phyloP scores from a whole-genome alignment of 2,113 vertebrate species.

The Speoplatyrhinus poulsoni region DNA sequence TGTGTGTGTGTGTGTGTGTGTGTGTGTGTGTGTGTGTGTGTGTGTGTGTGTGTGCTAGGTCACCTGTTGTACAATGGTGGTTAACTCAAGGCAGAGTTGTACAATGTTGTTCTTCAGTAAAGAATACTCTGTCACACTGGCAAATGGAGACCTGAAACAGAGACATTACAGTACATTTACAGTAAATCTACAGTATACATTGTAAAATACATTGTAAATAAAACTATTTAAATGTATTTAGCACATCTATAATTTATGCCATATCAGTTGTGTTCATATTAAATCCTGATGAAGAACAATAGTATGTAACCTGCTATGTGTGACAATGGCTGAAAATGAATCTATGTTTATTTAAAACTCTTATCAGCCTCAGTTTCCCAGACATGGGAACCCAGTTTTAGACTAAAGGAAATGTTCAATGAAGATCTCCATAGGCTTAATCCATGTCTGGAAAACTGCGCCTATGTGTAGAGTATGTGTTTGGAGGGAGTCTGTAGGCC shows the following conservation, averaged over 20 bases:
- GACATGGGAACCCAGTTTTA: no score
- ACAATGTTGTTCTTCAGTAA: constrained; percentile 94
- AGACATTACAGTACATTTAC: neutral
- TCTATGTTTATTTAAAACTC: neutral
- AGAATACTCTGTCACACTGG: constrained; percentile 92
- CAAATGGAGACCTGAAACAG: constrained; percentile 86
- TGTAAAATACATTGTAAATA: neutral
- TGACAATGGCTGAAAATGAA: neutral
- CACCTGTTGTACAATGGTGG: constrained; percentile 94
- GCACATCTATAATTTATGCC: neutral
- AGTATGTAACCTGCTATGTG: neutral
- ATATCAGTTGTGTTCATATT: neutral
- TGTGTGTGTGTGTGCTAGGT: neutral
- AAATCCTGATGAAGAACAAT: no score
- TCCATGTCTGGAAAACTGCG: no score
- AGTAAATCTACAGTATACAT: neutral
- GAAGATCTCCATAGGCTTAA: no score
- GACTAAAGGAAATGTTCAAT: no score
- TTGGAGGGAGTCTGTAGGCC: neutral
- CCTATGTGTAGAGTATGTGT: neutral
- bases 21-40: constrained; percentile 6
- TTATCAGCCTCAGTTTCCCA: neutral
- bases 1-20: constrained; percentile 7
- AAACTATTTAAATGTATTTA: neutral
- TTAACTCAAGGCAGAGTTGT: constrained; percentile 92